Evolutionary conservation across 2,888 invertebrate species (phyloP).

Genomic region (Piscicola geometra): DNA sequence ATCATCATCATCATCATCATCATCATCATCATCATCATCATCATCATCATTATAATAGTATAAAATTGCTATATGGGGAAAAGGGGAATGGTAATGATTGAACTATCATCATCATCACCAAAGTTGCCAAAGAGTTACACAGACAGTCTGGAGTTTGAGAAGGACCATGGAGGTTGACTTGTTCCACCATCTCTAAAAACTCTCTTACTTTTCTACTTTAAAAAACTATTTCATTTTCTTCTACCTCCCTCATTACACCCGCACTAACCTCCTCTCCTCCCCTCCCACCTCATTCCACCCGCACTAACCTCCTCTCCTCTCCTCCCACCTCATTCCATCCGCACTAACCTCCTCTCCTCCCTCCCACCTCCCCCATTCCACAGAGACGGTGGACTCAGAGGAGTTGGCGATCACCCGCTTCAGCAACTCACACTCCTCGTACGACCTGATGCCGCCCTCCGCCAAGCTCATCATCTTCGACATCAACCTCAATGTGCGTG

Average conservation of each 20-base stretch:
- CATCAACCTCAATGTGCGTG: slow-evolving; percentile 23
- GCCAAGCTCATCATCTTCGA: slow-evolving; percentile 27
- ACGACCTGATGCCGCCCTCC: slow-evolving; percentile 30
- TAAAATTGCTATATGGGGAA: not conserved
- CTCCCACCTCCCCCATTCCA: not conserved
- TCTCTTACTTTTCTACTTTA: not conserved
- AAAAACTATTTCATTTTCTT: not conserved
- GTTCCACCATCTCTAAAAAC: too few relatives aligned
- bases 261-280: too few relatives aligned
- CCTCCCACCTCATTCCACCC: too few relatives aligned
- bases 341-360: not conserved
- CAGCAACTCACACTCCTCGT: slow-evolving; percentile 26
- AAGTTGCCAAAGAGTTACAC: slow-evolving; percentile 33
- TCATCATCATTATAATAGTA: not conserved
- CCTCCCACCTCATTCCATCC: not conserved
- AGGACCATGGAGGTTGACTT: slow-evolving; percentile 24
- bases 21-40: slow-evolving; percentile 26
- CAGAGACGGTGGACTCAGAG: slow-evolving; percentile 29
- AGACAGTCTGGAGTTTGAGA: slow-evolving; percentile 28
- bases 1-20: slow-evolving; percentile 13
- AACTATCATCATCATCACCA: not conserved
- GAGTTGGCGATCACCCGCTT: slow-evolving; percentile 28
- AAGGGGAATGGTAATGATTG: not conserved
- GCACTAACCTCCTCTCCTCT: not conserved
- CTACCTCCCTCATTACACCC: not conserved